These are phyloP conservation scores for Ptychochromis oligacanthus DNA, from an alignment of 2,113 vertebrate genomes.

Conservation along the genomic window DNA sequence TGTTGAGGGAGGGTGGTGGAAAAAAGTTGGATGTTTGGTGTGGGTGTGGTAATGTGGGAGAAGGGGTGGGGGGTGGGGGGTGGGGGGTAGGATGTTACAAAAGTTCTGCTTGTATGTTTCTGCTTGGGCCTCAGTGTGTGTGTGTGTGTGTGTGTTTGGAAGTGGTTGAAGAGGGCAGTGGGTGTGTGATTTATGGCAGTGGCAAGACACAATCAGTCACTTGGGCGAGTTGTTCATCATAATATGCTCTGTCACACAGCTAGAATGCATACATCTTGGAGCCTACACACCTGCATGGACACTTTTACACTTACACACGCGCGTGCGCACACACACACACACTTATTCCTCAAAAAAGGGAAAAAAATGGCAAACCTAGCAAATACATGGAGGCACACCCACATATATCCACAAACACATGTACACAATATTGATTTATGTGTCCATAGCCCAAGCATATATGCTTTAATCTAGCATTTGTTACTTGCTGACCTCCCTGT, in stretches of 20 bases:
- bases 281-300: constrained; percentile 41
- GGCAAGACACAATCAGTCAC: constrained; percentile 74
- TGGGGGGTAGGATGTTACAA: constrained; percentile 9
- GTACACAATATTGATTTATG: constrained; percentile 27
- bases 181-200: constrained; percentile 73
- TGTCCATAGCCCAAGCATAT: constrained; percentile 7
- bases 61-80: not conserved
- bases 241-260: constrained; percentile 67
- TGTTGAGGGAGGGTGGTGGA: too few relatives aligned
- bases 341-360: not conserved
- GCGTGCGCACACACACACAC: not conserved
- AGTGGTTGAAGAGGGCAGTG: constrained; percentile 61
- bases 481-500: constrained; percentile 25
- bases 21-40: too few relatives aligned
- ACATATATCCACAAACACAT: not conserved
- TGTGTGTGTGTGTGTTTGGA: constrained; percentile 34
- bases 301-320: constrained; percentile 1
- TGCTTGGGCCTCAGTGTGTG: constrained; percentile 13
- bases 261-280: constrained; percentile 64
- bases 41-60: not conserved
- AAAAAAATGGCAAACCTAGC: not conserved
- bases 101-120: constrained; percentile 44
- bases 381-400: not conserved
- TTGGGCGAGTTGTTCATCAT: constrained; percentile 73
- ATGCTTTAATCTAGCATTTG: constrained; percentile 27